Percentiles rank a stretch among this genome's conserved stretches.
These are phyloP conservation scores for Sminthurinus signatus DNA, from an alignment of 1,140 invertebrate species.

Conservation along the genomic window DNA sequence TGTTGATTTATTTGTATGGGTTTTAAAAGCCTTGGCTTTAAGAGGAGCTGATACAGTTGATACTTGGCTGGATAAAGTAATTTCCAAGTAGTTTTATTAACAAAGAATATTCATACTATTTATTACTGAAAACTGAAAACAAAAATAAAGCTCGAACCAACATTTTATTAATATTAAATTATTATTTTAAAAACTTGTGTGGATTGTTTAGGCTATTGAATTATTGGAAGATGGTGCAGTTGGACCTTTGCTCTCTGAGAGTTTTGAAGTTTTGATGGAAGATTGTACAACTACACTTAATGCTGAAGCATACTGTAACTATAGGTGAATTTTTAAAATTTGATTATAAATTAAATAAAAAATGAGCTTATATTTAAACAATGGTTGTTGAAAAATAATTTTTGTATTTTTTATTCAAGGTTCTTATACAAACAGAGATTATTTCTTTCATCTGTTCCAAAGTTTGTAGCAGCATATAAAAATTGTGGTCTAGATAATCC, in stretches of 20 bases:
- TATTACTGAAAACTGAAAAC: not conserved
- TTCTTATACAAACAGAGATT: conserved; percentile 40
- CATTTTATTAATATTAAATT: too few relatives aligned
- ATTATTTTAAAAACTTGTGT: not conserved
- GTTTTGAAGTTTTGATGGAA: conserved; percentile 21
- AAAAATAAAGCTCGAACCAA: too few relatives aligned
- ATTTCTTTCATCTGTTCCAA: conserved; percentile 29
- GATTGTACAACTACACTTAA: conserved; percentile 26
- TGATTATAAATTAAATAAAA: too few relatives aligned
- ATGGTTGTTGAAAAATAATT: too few relatives aligned
- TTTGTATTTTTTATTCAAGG: conserved; percentile 21
- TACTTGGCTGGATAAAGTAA: conserved; percentile 26
- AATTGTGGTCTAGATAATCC: not conserved
- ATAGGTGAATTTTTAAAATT: conserved; percentile 29
- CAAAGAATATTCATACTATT: not conserved
- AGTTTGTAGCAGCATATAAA: conserved; percentile 25
- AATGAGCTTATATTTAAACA: too few relatives aligned
- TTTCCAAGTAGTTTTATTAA: too few relatives aligned
- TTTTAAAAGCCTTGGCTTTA: conserved; percentile 32
- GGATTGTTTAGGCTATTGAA: not conserved
- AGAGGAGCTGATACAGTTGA: conserved; percentile 18
- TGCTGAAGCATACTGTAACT: conserved; percentile 23
- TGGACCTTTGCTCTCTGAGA: conserved; percentile 9
- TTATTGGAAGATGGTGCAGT: not conserved
- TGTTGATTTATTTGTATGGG: conserved; percentile 23